Base-by-base conservation (phyloP, 2,888 invertebrate species). In the Drosophila anomalata region DNA sequence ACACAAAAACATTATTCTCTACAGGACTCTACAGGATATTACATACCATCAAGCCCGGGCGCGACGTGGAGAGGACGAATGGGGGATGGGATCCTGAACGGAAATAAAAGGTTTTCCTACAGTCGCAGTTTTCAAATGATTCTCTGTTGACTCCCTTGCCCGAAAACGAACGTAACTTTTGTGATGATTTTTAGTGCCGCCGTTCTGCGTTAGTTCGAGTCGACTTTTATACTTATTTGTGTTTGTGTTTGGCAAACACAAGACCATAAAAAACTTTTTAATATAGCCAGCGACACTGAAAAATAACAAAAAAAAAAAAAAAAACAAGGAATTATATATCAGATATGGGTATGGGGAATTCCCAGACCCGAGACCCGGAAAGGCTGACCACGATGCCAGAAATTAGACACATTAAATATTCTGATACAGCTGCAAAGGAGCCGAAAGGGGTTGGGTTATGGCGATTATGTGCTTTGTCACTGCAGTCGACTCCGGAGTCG, bases 191-290 rank as follows among this genome's bases (percentile, higher is more conserved):
- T 79, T 83, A 72, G 69, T 67, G 85, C 66, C 81, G 48, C 59
- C 61, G 74, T 61, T 65, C 71, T 51, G 63, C 72, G 78, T 74
- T 72, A 68, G 76, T 75, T 75, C 63, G 51, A 61, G 48, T 46
- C 50, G 47, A 63, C 56, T 75, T 72, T 61, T 73, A 63, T 77
- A 61, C 70, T 46, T 53, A 46, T 74, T 82, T 71, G 62, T 70
- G 57, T 66, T 66, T 68, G 68, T 48, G 68, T 68, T 62, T 78
- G 70, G 67, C 81, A 78, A 77, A 75, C 65, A 68, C 66, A 73
- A 26, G 63, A 31, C 47, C 85, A 78, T 81, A 84, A 84, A 73
- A 86, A 81, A 87, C 82, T 87, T 81, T 87, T 87, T 81, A 84
- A 81, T 76, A 73, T 50, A 60, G 61, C 36, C 46, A 51, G 42